phyloP scores from a whole-genome alignment of 1,140 invertebrate genomes.

The Pinna nobilis region DNA sequence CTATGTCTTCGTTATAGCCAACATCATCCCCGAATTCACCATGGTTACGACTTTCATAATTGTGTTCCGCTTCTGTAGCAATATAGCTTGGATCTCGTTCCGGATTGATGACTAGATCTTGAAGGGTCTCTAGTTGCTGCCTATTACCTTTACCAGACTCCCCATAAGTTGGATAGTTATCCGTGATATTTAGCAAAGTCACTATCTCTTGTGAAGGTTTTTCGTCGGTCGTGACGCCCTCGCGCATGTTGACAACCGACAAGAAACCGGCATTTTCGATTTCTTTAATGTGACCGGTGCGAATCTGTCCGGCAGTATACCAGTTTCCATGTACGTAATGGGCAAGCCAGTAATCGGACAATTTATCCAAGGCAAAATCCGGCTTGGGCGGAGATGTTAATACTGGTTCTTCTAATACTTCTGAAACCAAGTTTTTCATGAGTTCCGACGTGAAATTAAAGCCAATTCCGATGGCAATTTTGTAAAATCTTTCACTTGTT shows the following conservation, averaged over 20 bases:
- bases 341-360: constrained; percentile 64
- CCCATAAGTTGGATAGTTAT: constrained; percentile 56
- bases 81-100: constrained; percentile 53
- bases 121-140: constrained; percentile 49
- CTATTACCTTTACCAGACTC: constrained; percentile 36
- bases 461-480: constrained; percentile 58
- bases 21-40: constrained; percentile 69
- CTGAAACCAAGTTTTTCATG: constrained; percentile 49
- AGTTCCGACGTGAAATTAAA: constrained; percentile 58
- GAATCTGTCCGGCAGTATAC: constrained; percentile 63
- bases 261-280: constrained; percentile 55
- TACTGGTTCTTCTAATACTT: constrained; percentile 56
- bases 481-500: constrained; percentile 55
- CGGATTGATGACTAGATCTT: constrained; percentile 52
- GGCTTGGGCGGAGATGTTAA: constrained; percentile 50
- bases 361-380: constrained; percentile 50
- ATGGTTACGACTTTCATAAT: constrained; percentile 61
- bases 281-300: constrained; percentile 46
- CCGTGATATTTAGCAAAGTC: constrained; percentile 60
- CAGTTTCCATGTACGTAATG: constrained; percentile 64
- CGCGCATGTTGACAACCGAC: constrained; percentile 60
- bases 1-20: constrained; percentile 62
- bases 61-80: constrained; percentile 49
- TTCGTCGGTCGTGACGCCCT: constrained; percentile 43
- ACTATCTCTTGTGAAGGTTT: constrained; percentile 59